Base-by-base conservation (phyloP, 2,113 vertebrate species). In the Rattus rattus region DNA sequence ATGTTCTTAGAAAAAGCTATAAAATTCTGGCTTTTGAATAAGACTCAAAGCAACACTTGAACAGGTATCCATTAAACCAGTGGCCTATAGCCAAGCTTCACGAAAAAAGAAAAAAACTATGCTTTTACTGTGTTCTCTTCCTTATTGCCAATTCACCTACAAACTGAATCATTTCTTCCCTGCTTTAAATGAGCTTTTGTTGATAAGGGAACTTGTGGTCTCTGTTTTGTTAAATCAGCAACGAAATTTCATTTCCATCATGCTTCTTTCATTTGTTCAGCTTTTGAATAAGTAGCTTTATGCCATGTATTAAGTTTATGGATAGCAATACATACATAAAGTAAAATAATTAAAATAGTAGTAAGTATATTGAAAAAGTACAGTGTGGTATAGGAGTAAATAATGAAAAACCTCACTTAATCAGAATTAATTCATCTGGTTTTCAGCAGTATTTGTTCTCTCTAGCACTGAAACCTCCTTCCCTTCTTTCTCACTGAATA, bases 41-140 rank as follows among this genome's bases (percentile, higher is more conserved):
- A 56, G 77, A 95, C 72, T 61, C 76, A 92, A 88, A 77, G 56
- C 80, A 88, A 84, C 72, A 80, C 92, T 94, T 94, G 80, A 95
- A 88, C 59, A 96, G 72, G 76, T 89, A 19, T 90, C 93, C 30
- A 77, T 97, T 86, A 85, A 95, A 56, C 65, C 36, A 96, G 3
- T 83, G 47, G 43, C n/a, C 89, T n/a, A 79, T 4, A 47, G 85
- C 36, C 91, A 95, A 89, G 69, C 33, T 85, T 96, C 43, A 77
- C 75, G 28, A 81, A 92, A 92, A 56, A 84, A 19, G 17, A 81
- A 92, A 56, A 84, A 19, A 20, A 81, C 65, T n/a, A 0, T 73
- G 52, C 11, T 93, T 88, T 88, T 86, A 69, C 36, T 22, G 3
- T 95, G n/a, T 96, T 92, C 9, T 16, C 1, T 90, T 94, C 67